Percentiles rank a stretch among this genome's conserved stretches.
Conservation (phyloP, 2,113 vertebrate genomes). For the Ailuropoda melanoleuca region DNA sequence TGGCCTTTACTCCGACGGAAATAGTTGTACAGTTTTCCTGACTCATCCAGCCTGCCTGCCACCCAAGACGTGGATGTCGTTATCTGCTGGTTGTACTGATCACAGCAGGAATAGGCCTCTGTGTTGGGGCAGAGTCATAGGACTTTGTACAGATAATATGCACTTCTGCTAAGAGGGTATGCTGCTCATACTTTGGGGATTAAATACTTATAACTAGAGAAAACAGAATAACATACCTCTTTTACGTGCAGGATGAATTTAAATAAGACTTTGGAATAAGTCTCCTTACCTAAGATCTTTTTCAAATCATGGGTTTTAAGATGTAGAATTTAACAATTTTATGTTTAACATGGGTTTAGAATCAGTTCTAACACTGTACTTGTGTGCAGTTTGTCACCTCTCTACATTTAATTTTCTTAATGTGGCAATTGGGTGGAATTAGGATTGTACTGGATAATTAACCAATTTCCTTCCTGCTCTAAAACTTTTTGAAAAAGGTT, state of each 20-base stretch:
- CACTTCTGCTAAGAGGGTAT: background rate
- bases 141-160: background rate
- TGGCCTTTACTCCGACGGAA: background rate
- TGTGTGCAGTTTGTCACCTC: background rate
- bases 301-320: background rate
- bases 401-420: background rate
- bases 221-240: background rate
- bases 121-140: background rate
- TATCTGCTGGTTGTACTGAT: background rate
- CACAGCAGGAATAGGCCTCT: background rate
- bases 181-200: background rate
- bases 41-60: background rate
- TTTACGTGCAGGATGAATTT: background rate
- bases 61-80: background rate
- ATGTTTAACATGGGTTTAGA: background rate
- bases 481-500: background rate
- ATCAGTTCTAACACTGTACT: background rate
- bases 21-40: background rate
- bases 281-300: background rate
- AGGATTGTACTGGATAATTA: background rate
- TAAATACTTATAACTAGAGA: background rate
- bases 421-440: background rate
- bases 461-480: slow-evolving; percentile 19
- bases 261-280: background rate
- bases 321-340: slow-evolving; percentile 28